Evolutionary conservation across 2,113 vertebrate genomes (phyloP).

Genomic region (Forbesichthys agassizii): DNA sequence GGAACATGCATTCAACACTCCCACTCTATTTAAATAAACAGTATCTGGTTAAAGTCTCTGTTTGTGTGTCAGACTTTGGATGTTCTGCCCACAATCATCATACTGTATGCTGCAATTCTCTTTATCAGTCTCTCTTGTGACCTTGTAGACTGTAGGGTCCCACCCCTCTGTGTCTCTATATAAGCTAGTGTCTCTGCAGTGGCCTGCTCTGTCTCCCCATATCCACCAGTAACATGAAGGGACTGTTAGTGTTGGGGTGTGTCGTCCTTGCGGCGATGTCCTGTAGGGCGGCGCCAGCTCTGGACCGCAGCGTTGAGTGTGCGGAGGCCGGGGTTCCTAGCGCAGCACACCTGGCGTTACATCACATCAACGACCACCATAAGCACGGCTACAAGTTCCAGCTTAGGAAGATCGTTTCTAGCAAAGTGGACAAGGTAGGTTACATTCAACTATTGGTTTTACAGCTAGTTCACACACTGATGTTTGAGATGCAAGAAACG

Average conservation of each 20-base stretch:
- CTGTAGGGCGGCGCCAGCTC: background rate
- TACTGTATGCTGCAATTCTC: too few relatives aligned
- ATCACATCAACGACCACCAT: slow-evolving; percentile 54
- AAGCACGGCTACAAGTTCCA: slow-evolving; percentile 67
- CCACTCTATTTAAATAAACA: too few relatives aligned
- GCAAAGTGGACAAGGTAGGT: slow-evolving; percentile 22
- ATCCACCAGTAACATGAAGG: slow-evolving; percentile 43
- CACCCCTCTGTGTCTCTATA: background rate
- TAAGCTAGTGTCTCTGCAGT: background rate
- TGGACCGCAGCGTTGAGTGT: background rate
- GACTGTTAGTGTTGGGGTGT: slow-evolving; percentile 19
- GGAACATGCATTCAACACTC: too few relatives aligned
- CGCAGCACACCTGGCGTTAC: background rate
- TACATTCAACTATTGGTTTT: too few relatives aligned
- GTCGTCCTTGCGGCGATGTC: slow-evolving; percentile 20
- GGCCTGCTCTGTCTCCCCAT: background rate
- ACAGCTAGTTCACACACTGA: too few relatives aligned
- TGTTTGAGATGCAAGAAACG: too few relatives aligned
- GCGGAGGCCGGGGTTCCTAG: background rate
- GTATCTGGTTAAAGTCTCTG: too few relatives aligned
- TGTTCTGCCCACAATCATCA: too few relatives aligned
- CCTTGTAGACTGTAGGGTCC: too few relatives aligned
- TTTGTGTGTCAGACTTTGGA: too few relatives aligned
- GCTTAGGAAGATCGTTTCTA: slow-evolving; percentile 3
- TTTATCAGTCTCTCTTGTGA: too few relatives aligned